These are phyloP conservation scores for Hoplodrina ambigua DNA, from an alignment of 2,888 invertebrate species.

Conservation along the genomic window DNA sequence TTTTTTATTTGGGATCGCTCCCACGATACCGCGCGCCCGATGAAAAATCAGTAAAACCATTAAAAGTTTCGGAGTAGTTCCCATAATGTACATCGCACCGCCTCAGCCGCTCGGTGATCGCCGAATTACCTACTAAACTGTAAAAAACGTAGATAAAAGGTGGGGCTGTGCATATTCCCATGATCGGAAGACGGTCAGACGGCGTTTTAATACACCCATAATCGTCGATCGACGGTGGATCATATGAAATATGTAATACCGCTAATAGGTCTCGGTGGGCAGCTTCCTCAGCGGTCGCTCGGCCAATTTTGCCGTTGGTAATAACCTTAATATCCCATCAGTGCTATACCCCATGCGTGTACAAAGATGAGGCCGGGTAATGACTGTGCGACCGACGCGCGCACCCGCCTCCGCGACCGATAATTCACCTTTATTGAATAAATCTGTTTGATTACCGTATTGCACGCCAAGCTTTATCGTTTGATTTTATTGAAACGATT, in stretches of 20 bases:
- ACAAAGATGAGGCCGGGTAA: constrained; percentile 84
- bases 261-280: constrained; percentile 87
- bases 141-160: constrained; percentile 87
- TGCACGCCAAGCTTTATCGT: constrained; percentile 46
- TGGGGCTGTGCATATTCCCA: constrained; percentile 85
- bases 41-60: constrained; percentile 76
- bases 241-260: constrained; percentile 89
- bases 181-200: constrained; percentile 84
- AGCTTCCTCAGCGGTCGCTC: constrained; percentile 90
- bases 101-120: constrained; percentile 75
- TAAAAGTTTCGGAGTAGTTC: constrained; percentile 77
- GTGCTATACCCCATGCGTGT: constrained; percentile 84
- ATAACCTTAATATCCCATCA: constrained; percentile 89
- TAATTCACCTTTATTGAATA: constrained; percentile 80
- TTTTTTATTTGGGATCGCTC: constrained; percentile 60
- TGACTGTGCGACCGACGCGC: constrained; percentile 78
- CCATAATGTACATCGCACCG: constrained; percentile 80
- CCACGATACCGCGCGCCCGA: constrained; percentile 70
- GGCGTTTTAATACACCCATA: constrained; percentile 88
- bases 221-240: constrained; percentile 85
- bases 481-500: constrained; percentile 48
- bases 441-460: constrained; percentile 69
- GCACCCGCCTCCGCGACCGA: constrained; percentile 70
- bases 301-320: constrained; percentile 87
- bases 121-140: constrained; percentile 88